These are phyloP conservation scores for Phalacrocorax brasilianus DNA, from an alignment of 2,113 vertebrate species.

Conservation along the genomic window DNA sequence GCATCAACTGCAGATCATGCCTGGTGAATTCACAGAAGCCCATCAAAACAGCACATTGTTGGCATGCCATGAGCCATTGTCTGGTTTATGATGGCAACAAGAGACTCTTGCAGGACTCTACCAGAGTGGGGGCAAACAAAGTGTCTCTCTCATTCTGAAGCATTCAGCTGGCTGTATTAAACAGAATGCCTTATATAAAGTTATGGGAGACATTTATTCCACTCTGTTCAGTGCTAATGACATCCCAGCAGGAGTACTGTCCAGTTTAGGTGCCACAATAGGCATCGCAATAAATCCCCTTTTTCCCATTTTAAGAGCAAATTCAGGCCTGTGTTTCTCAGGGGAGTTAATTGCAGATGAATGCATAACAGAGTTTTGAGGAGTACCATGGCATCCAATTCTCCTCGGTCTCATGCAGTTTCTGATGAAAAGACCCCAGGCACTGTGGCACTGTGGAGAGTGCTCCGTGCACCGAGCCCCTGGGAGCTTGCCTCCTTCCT, in stretches of 20 bases:
- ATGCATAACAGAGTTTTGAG: not conserved
- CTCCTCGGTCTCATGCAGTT: not conserved
- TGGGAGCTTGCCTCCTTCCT: not conserved
- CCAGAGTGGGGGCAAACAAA: not conserved
- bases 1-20: not conserved
- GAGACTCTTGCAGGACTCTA: not conserved
- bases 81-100: slow-evolving; percentile 31
- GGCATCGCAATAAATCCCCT: not conserved
- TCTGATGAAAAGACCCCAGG: not conserved
- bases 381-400: not conserved
- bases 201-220: not conserved
- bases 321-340: not conserved
- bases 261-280: not conserved
- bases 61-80: not conserved
- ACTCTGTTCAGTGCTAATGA: not conserved
- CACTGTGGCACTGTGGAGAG: not conserved
- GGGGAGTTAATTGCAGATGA: not conserved
- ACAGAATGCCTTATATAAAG: not conserved
- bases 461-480: not conserved
- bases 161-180: not conserved
- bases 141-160: not conserved
- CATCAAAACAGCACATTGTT: not conserved
- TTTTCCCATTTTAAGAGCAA: not conserved
- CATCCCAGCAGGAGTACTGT: not conserved
- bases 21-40: not conserved